Evolutionary conservation across 2,797 vertebrate genomes (phyloP).

Genomic region (Gouania willdenowi): DNA sequence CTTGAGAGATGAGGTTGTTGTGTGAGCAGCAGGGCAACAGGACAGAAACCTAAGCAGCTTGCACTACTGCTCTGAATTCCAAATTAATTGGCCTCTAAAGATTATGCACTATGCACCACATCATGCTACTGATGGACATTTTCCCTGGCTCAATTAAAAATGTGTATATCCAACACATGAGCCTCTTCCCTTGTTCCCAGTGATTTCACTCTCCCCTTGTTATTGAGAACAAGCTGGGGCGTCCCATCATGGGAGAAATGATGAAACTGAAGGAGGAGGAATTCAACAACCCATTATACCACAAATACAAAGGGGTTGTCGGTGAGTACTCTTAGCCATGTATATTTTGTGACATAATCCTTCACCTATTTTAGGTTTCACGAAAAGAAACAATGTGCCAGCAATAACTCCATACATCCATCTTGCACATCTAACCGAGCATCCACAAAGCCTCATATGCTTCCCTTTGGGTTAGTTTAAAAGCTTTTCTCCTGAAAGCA

Average conservation of each 20-base stretch:
- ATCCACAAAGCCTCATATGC: no score
- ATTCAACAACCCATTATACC: slow-evolving; percentile 9
- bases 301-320: slow-evolving; percentile 13
- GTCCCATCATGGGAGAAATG: slow-evolving; percentile 17
- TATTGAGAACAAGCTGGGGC: slow-evolving; percentile 52
- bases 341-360: no score
- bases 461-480: no score
- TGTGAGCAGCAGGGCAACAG: slow-evolving; percentile 47
- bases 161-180: slow-evolving; percentile 43
- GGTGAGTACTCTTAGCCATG: slow-evolving; percentile 22
- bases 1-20: slow-evolving; percentile 55
- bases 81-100: slow-evolving; percentile 82
- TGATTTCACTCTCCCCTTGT: slow-evolving; percentile 43
- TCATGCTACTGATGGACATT: slow-evolving; percentile 64
- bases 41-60: slow-evolving; percentile 73
- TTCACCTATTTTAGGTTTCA: no score
- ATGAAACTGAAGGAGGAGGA: slow-evolving; percentile 16
- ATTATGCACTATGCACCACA: slow-evolving; percentile 57
- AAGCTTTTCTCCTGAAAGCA: no score
- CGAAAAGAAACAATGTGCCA: no score
- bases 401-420: no score
- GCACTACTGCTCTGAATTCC: slow-evolving; percentile 76
- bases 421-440: no score
- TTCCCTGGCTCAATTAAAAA: slow-evolving; percentile 70
- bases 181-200: slow-evolving; percentile 23